Conservation (phyloP, 1,140 invertebrate species). For the Liolophura sinensis region DNA sequence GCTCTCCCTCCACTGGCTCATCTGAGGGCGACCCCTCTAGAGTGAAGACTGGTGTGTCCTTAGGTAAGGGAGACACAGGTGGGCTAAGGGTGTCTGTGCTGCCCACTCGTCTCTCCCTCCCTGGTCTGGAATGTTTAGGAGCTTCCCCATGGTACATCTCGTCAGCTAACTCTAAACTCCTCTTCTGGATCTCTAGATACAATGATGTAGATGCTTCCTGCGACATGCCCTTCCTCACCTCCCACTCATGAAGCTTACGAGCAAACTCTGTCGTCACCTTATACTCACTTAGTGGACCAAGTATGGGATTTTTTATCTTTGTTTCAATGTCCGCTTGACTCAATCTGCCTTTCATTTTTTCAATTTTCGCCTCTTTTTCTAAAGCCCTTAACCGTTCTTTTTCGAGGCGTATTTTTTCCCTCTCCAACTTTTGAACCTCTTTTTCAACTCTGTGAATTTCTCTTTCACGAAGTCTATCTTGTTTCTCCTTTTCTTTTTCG, state of each 20-base stretch:
- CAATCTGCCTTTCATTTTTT: constrained; percentile 59
- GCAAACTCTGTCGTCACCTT: constrained; percentile 83
- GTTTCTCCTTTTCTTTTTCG: constrained; percentile 42
- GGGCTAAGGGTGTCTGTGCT: background rate
- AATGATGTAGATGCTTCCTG: constrained; percentile 32
- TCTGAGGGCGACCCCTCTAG: no score
- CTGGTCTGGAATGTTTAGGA: constrained; percentile 4
- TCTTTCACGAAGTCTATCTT: constrained; percentile 58
- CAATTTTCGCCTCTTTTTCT: constrained; percentile 63
- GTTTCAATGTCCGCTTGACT: constrained; percentile 38
- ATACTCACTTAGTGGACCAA: constrained; percentile 39
- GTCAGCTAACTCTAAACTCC: constrained; percentile 23
- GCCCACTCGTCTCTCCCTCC: constrained; percentile 13
- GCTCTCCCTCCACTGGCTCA: no score
- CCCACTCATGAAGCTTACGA: constrained; percentile 88
- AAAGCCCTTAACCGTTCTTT: constrained; percentile 53
- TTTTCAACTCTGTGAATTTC: constrained; percentile 68
- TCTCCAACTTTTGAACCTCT: constrained; percentile 67
- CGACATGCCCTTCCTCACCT: constrained; percentile 64
- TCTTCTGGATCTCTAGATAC: constrained; percentile 38
- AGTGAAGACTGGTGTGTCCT: no score
- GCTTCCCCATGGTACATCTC: constrained; percentile 15
- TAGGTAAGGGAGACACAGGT: no score
- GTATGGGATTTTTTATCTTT: constrained; percentile 35
- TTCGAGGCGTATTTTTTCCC: constrained; percentile 66